Evolutionary conservation across 2,888 invertebrate species (phyloP), one percentile per base, ranked within the genome.

Genomic region (Deilephila porcellus): DNA sequence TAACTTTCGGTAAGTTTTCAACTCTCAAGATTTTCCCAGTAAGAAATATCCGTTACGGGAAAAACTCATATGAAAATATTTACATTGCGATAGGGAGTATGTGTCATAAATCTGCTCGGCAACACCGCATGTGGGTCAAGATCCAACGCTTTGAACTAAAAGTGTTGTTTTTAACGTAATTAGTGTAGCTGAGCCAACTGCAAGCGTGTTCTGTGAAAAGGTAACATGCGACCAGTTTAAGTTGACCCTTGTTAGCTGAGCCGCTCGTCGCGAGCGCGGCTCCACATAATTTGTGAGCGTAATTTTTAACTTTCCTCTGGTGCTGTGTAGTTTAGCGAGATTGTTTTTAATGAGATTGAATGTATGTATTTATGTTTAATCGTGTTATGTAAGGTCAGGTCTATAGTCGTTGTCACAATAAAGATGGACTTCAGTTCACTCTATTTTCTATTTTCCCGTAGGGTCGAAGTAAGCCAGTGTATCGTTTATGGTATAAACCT

Each of bases 141-240:
- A 81, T 82, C 80, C 78, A 76, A 45, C 78, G 80, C 82, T 85
- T 87, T 86, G 82, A 82, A 82, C 81, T 82, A 83, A 88, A 85
- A 89, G 86, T 88, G 89, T 88, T 90, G 89, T 89, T 90, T 91
- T 91, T 89, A 89, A 91, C 87, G 85, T 92, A 92, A 92, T 93
- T 93, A 92, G 89, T 89, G 90, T 87, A 81, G 84, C 87, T 84
- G 85, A 86, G 85, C 84, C 82, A 86, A 87, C 88, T 87, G 86
- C 80, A 82, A 76, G 74, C 77, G 82, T 25, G 45, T 79, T 78
- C 79, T 81, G 79, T 83, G 81, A 81, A 86, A 85, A 85, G 81
- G 82, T 80, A 81, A 78, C 80, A 73, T 74, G 74, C 25, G 62
- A 34, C 88, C 82, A 83, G 34, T 74, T 34, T 81, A 76, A 77